These are phyloP conservation scores for Aurelia sp. DNA, from an alignment of 30 jellyfish, hydroid and myxozoan genomes.

Conservation along the genomic window DNA sequence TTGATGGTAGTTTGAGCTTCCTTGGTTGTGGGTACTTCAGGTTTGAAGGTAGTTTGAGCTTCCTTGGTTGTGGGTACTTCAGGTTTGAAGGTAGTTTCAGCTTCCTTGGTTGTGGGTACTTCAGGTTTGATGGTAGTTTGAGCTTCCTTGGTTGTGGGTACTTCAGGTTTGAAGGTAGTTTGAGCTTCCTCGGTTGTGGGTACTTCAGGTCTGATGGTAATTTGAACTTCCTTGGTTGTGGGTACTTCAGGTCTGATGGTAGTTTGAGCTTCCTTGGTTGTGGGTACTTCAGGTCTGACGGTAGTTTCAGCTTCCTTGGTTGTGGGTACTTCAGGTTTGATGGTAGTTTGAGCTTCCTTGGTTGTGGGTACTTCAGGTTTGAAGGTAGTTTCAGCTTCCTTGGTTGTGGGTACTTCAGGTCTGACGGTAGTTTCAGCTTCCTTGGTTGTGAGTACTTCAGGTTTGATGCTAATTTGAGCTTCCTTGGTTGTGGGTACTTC, in stretches of 20 bases:
- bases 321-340: not conserved
- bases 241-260: not conserved
- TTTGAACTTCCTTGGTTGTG: not conserved
- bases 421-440: not conserved
- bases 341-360: not conserved
- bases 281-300: not conserved
- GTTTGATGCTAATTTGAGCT: too few species aligned
- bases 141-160: not conserved
- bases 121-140: not conserved
- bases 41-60: not conserved
- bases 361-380: not conserved
- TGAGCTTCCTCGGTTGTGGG: not conserved
- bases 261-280: not conserved
- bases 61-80: not conserved
- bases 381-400: not conserved
- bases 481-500: not conserved
- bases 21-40: too few species aligned
- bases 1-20: too few species aligned
- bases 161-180: not conserved
- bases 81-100: not conserved
- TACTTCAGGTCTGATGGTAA: not conserved
- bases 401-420: conserved; percentile 5
- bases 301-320: not conserved
- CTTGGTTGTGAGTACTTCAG: not conserved
- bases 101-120: not conserved